These are phyloP conservation scores for Porites australiensis DNA, from an alignment of 64 coral and sea anemone genomes.

Conservation along the genomic window DNA sequence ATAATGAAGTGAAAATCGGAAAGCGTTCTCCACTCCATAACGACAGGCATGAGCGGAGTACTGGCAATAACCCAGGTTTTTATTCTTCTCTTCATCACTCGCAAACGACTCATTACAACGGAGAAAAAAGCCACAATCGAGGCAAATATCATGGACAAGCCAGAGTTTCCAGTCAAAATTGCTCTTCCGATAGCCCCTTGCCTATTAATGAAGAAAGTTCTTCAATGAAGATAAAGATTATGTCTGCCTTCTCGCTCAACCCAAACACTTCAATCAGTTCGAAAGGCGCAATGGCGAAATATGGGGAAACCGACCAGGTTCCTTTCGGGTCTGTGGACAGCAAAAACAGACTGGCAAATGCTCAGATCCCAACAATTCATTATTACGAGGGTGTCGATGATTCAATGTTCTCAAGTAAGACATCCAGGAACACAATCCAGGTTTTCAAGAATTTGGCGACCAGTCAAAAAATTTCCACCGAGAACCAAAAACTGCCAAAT, in stretches of 20 bases:
- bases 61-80: neutral
- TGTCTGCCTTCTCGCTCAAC: constrained; percentile 10
- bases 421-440: neutral
- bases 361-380: neutral
- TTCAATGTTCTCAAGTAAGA: neutral
- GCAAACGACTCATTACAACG: neutral
- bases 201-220: neutral
- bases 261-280: neutral
- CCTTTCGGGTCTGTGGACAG: too few species aligned
- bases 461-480: neutral
- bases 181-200: neutral
- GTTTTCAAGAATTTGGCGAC: neutral
- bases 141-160: neutral
- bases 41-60: neutral
- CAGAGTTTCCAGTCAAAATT: neutral
- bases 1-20: too few species aligned
- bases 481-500: neutral
- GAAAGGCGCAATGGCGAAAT: neutral
- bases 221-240: constrained; percentile 3
- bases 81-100: neutral
- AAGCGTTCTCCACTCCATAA: neutral
- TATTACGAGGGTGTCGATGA: neutral
- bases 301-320: neutral
- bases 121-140: neutral
- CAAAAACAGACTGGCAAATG: neutral